Evolutionary conservation across 2,113 vertebrate species (phyloP).

Genomic region (Indri indri): DNA sequence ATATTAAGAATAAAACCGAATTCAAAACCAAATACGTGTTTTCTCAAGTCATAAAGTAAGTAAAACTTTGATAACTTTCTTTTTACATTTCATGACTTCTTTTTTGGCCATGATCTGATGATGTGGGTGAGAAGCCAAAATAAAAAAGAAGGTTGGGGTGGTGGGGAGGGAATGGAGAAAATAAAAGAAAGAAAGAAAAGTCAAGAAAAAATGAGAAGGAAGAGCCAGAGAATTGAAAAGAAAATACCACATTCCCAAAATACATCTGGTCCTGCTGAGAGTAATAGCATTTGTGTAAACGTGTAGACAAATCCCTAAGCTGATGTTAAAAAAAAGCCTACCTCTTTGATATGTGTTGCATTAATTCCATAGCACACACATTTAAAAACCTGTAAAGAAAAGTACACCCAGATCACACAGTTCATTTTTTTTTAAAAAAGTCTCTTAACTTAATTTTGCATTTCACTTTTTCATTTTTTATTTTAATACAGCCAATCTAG

Average conservation of each 20-base stretch:
- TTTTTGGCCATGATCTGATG: neutral
- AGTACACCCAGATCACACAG: neutral
- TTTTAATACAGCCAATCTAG: neutral
- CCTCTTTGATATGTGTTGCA: neutral
- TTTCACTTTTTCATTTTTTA: neutral
- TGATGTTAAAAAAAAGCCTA: neutral
- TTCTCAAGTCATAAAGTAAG: neutral
- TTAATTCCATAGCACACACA: neutral
- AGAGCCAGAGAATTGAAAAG: constrained; percentile 33
- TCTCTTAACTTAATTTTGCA: neutral
- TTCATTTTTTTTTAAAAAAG: neutral
- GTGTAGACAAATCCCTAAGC: neutral
- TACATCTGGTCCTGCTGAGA: constrained; percentile 61
- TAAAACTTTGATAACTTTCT: neutral
- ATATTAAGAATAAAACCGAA: neutral
- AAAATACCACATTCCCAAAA: constrained; percentile 33
- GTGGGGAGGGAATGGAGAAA: fast-evolving
- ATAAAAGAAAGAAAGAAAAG: neutral
- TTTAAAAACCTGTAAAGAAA: neutral
- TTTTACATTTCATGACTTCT: neutral
- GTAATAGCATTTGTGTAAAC: neutral
- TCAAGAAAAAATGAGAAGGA: neutral
- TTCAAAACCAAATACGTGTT: neutral
- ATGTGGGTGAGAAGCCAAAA: neutral
- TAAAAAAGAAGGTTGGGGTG: neutral